Percentiles rank a stretch among this genome's conserved stretches.
Conservation (phyloP, 2,797 vertebrate genomes). For the Fistularia tabacaria region DNA sequence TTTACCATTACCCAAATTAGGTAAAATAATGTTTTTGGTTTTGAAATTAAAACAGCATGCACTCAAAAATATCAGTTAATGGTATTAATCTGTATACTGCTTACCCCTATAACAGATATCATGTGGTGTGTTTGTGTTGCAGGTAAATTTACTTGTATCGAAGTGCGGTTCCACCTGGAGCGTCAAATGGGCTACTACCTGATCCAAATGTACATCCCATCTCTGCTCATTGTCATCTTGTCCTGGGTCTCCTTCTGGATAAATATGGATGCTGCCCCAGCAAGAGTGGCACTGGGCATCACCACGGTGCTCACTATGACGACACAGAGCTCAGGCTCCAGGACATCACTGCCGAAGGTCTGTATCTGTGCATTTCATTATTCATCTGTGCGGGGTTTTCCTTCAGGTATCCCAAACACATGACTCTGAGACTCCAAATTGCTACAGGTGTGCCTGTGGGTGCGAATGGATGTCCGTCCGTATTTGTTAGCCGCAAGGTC, state of each 20-base stretch:
- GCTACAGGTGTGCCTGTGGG: neutral
- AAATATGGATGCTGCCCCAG: conserved; percentile 96
- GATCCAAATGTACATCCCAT: conserved; percentile 98
- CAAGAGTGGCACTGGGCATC: conserved; percentile 92
- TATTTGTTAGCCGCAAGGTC: conserved; percentile 3
- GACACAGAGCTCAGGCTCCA: conserved; percentile 94
- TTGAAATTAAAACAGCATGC: neutral
- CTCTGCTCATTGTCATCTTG: conserved; percentile 93
- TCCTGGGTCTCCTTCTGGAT: conserved; percentile 98
- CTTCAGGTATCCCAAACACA: neutral
- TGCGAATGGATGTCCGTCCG: conserved; percentile 5
- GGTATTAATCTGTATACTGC: neutral
- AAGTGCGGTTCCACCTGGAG: conserved; percentile 94
- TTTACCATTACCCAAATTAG: too few relatives aligned
- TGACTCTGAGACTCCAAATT: neutral
- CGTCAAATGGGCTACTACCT: conserved; percentile 98
- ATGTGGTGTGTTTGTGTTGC: conserved; percentile 4
- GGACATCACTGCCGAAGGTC: conserved; percentile 92
- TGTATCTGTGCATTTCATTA: neutral
- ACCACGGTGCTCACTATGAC: conserved; percentile 98
- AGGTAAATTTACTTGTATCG: conserved; percentile 97
- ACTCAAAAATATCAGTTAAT: neutral
- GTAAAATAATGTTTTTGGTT: too few relatives aligned
- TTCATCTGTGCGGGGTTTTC: neutral
- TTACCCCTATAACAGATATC: neutral